phyloP scores from a whole-genome alignment of 2,888 invertebrate species.

The Epicampocera succincta region DNA sequence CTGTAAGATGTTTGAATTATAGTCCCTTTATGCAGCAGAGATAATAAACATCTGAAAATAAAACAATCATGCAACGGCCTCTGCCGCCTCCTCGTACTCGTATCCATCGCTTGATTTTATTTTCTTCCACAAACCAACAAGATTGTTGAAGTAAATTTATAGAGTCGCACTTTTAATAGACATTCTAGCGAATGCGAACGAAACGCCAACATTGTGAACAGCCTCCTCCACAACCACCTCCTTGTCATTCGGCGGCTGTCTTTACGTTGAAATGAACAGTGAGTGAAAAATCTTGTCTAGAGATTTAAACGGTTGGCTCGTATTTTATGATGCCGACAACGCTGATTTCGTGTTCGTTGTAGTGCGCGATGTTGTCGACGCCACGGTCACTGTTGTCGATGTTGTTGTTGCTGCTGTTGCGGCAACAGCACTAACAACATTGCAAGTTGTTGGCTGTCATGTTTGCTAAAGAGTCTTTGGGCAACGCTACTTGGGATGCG shows the following conservation, averaged over 20 bases:
- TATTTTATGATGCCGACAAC: constrained; percentile 59
- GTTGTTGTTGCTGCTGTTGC: constrained; percentile 34
- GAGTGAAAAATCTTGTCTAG: constrained; percentile 37
- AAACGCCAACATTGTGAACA: constrained; percentile 29
- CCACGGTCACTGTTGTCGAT: constrained; percentile 8
- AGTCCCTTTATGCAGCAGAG: constrained; percentile 11
- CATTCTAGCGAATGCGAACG: constrained; percentile 49
- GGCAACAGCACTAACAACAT: constrained; percentile 1
- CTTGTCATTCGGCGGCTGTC: constrained; percentile 27
- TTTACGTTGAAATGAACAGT: constrained; percentile 27
- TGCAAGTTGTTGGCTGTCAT: constrained; percentile 35
- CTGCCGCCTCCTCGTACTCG: constrained; percentile 12
- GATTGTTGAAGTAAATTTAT: constrained; percentile 63
- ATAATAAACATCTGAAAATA: constrained; percentile 12
- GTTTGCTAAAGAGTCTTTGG: constrained; percentile 30
- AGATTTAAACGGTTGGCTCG: constrained; percentile 58
- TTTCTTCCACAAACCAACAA: constrained; percentile 40
- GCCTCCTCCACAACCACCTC: constrained; percentile 47
- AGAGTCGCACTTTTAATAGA: constrained; percentile 60
- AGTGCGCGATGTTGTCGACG: constrained; percentile 4
- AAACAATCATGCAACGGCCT: constrained; percentile 33
- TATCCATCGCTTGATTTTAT: constrained; percentile 14
- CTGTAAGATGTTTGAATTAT: constrained; percentile 9
- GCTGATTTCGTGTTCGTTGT: not conserved
- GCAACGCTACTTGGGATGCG: constrained; percentile 26